Conservation (phyloP, 2,113 vertebrate species). For the Xiphias gladius region DNA sequence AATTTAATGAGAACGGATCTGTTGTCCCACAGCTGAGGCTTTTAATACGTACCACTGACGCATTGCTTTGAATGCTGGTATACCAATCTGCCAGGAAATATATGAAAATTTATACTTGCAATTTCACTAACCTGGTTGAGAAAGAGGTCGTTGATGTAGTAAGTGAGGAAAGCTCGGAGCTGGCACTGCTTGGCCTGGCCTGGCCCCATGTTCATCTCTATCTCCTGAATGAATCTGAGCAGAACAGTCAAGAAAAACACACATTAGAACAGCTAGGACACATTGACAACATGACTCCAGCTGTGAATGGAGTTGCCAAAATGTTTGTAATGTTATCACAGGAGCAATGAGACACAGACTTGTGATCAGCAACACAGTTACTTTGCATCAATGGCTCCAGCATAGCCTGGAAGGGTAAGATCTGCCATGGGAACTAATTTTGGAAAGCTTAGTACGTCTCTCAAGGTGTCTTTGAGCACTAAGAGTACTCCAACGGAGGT, state of each 20-base stretch:
- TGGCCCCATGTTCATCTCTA: slow-evolving; percentile 92
- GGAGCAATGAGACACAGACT: slow-evolving; percentile 26
- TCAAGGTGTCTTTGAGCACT: slow-evolving; percentile 44
- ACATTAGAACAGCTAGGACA: slow-evolving; percentile 12
- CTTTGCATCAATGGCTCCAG: slow-evolving; percentile 23
- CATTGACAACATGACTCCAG: not conserved
- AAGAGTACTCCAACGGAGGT: slow-evolving; percentile 42
- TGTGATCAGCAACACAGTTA: slow-evolving; percentile 32
- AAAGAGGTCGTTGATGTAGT: slow-evolving; percentile 98
- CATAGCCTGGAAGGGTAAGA: slow-evolving; percentile 10
- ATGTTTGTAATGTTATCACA: slow-evolving; percentile 10
- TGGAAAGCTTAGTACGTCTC: slow-evolving; percentile 27
- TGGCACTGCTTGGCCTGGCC: slow-evolving; percentile 95
- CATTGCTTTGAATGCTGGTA: not conserved
- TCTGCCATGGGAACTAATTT: slow-evolving; percentile 26
- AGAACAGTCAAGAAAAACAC: slow-evolving; percentile 26
- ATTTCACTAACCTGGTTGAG: slow-evolving; percentile 89
- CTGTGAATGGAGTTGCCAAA: not conserved
- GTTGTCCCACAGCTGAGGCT: not conserved
- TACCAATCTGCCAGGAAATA: not conserved
- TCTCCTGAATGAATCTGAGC: slow-evolving; percentile 95
- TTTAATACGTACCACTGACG: not conserved
- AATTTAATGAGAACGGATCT: not conserved
- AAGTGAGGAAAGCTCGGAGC: slow-evolving; percentile 93
- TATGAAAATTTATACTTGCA: not conserved